Evolutionary conservation across 2,888 invertebrate genomes (phyloP), one percentile per base, ranked within the genome.

Genomic region (Thalpophila matura): DNA sequence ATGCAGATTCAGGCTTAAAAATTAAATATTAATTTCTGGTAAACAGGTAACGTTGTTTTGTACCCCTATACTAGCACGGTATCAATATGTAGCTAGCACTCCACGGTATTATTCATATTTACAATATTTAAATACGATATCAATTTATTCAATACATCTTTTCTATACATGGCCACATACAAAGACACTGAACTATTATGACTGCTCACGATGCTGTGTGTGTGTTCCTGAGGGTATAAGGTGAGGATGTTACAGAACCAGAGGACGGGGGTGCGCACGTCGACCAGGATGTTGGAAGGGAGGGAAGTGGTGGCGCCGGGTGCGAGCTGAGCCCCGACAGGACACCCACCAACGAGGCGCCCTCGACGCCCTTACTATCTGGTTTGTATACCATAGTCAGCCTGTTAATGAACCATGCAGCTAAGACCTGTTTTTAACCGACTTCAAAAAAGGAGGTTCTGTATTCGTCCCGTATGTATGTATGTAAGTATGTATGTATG

Each of bases 291-390:
- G 89, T 55, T 90, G 92, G 89, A 83, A 90, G 71, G 90, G 90
- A 69, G 82, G 87, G 42, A 82, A 86, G 60, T 93, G 93, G 91
- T 91, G 94, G 89, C 91, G 95, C 71, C 92, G 90, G 84, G 87
- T 88, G 77, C 86, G 93, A 92, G 73, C 92, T 93, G 95, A 94
- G 91, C 89, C 95, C 92, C 79, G 95, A 95, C 83, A 83, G 92
- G 92, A 95, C 95, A 38, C 95, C 95, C 81, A 95, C 95, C 94
- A 95, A 95, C 94, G 95, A 95, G 83, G 89, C 77, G 80, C 94
- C 94, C 82, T 94, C 87, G 91, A 93, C 81, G 92, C 92, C 89
- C 92, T 94, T 91, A 93, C 94, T 89, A 90, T 95, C 87, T 94
- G 94, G 94, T 94, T 78, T 79, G 71, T 40, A 27, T 10, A 33